Base-by-base conservation (phyloP, 2,797 vertebrate genomes). In the Dipus sagitta region DNA sequence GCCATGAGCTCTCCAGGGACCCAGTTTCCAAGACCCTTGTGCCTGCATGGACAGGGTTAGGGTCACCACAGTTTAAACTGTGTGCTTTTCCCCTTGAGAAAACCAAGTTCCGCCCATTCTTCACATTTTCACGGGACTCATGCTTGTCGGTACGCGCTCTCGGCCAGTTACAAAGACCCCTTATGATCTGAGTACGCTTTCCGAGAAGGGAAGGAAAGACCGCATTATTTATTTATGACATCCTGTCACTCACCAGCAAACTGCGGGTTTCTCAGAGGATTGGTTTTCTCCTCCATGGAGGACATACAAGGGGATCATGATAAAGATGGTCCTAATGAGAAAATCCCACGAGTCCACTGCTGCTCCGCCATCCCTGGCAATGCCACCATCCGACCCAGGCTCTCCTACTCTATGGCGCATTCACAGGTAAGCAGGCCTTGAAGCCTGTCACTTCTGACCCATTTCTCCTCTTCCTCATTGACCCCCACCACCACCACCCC, bases 361-460 rank as follows among this genome's bases (percentile, higher is more conserved):
- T 71, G 47, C 14, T 62, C 11, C 47, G 11, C 24, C 4, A 21
- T 3, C 20, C 58, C 71, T 20, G 38, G 20, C 54, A 0, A 3
- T 9, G 54, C 15, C 4, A 3, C 0, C 0, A 8, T 78, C 78
- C 8, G 17, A 90, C 5, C 26, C 21, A 0, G 1, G 67, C 4
- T 21, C 30, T 68, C 3, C 28, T 65, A 90, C 47, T 2, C 0
- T 3, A 52, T 11, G 14, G 65, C 60, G 71, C 28, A 4, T 28
- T 18, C 3, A 4, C 67, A 1, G 28, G 32, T 1, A 17, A 11
- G 17, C 42, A 11, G 17, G 13, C 67, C 42, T 2, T 4, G 20
- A 21, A 74, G 21, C 24, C 4, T 2, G 13, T 20, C 81, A 23
- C 18, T 21, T 4, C 30, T 21, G 11, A 18, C 7, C 60, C 21